phyloP scores from a whole-genome alignment of 1,140 invertebrate species.

The Drosophila jambulina region DNA sequence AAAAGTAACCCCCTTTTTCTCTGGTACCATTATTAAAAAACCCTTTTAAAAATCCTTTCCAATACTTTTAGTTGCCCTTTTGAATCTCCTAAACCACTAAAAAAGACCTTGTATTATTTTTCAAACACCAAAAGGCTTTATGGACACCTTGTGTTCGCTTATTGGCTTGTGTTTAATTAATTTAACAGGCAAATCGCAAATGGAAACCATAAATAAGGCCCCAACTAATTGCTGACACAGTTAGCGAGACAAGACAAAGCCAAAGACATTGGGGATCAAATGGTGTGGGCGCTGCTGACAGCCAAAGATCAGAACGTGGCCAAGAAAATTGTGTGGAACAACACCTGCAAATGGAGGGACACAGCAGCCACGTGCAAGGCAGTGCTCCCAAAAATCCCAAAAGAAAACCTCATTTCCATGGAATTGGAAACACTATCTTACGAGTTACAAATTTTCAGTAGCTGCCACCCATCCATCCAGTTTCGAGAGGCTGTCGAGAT shows the following conservation, averaged over 20 bases:
- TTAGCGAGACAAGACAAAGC: conserved; percentile 73
- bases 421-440: conserved; percentile 38
- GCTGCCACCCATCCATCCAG: conserved; percentile 60
- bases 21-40: too few relatives aligned
- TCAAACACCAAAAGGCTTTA: conserved; percentile 39
- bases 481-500: conserved; percentile 50
- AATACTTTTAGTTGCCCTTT: background rate
- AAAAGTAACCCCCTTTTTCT: background rate
- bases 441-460: conserved; percentile 67
- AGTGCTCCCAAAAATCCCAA: conserved; percentile 16
- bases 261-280: conserved; percentile 50
- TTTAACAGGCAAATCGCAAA: conserved; percentile 75
- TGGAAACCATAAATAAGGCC: conserved; percentile 73
- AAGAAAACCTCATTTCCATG: conserved; percentile 36
- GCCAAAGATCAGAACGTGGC: conserved; percentile 62
- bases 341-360: conserved; percentile 59
- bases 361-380: conserved; percentile 59
- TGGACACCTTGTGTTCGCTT: conserved; percentile 34
- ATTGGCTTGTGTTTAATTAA: conserved; percentile 60
- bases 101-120: conserved; percentile 33
- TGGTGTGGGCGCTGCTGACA: conserved; percentile 75
- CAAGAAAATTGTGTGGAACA: conserved; percentile 36
- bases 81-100: background rate
- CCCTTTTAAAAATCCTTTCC: too few relatives aligned
- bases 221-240: conserved; percentile 82